Conservation (phyloP, 2,113 vertebrate genomes). For the Austrofundulus limnaeus region DNA sequence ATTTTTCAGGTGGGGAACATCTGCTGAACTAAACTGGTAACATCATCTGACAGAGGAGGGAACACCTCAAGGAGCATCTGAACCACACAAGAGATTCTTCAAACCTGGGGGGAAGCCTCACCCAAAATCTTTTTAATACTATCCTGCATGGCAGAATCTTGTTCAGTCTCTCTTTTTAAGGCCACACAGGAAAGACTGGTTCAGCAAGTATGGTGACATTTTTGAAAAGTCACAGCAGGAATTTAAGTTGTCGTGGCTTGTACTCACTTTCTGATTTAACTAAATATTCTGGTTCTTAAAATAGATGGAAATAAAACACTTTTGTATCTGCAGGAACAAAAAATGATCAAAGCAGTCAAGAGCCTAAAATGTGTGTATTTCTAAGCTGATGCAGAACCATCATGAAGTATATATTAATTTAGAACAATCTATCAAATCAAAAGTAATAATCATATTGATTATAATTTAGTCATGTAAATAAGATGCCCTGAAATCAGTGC, state of each 20-base stretch:
- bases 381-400: background rate
- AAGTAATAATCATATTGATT: background rate
- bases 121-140: background rate
- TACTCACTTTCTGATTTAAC: background rate
- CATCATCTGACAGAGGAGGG: background rate
- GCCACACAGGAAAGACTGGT: slow-evolving; percentile 10
- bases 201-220: background rate
- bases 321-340: background rate
- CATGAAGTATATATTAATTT: background rate
- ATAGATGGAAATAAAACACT: background rate
- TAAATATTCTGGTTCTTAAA: background rate
- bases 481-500: background rate
- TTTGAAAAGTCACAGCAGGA: background rate
- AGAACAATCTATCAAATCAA: too few species aligned
- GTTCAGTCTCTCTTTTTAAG: background rate
- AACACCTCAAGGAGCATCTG: background rate
- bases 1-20: background rate
- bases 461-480: background rate
- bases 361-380: background rate
- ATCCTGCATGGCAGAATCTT: background rate
- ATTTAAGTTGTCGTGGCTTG: background rate
- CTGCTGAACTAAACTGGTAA: background rate
- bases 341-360: background rate
- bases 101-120: background rate
- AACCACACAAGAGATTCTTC: background rate